Percentiles rank a stretch among this genome's conserved stretches.
Conservation (phyloP, 1,140 invertebrate species). For the Zaprionus kolodkinae region DNA sequence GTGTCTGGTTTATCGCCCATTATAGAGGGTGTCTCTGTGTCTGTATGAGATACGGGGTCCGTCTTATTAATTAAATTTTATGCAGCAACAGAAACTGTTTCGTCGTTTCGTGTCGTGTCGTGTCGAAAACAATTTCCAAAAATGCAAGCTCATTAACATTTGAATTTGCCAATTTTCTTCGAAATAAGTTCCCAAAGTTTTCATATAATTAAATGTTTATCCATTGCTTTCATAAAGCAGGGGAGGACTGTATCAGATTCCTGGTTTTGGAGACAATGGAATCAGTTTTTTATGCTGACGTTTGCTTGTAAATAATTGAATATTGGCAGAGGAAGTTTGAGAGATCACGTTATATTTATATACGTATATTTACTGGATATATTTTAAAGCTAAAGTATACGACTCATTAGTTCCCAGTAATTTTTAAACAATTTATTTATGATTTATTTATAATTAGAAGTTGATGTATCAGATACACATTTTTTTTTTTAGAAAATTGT, state of each 20-base stretch:
- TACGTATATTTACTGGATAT: too few species aligned
- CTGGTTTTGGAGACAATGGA: conserved; percentile 15
- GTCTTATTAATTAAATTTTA: conserved; percentile 15
- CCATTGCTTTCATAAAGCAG: background rate
- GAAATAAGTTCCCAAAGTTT: background rate
- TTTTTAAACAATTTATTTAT: too few species aligned
- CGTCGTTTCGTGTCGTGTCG: conserved; percentile 32
- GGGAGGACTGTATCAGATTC: background rate
- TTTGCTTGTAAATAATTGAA: conserved; percentile 78
- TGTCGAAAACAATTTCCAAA: conserved; percentile 65
- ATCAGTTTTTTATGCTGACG: conserved; percentile 71
- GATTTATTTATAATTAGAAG: too few species aligned
- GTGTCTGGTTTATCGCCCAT: conserved; percentile 26
- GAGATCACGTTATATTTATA: background rate
- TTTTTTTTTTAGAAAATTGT: too few species aligned
- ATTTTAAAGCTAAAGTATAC: too few species aligned
- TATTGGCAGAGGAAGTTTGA: conserved; percentile 78
- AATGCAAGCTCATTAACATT: conserved; percentile 82
- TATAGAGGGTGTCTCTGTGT: conserved; percentile 15
- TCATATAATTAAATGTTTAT: background rate
- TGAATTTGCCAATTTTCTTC: conserved; percentile 60
- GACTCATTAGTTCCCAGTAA: too few species aligned
- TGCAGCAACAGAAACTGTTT: conserved; percentile 31
- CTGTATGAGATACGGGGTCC: background rate
- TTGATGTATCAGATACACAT: too few species aligned